Conservation (phyloP, 92 coral and sea anemone genomes). For the Zoanthus sansibaricus region DNA sequence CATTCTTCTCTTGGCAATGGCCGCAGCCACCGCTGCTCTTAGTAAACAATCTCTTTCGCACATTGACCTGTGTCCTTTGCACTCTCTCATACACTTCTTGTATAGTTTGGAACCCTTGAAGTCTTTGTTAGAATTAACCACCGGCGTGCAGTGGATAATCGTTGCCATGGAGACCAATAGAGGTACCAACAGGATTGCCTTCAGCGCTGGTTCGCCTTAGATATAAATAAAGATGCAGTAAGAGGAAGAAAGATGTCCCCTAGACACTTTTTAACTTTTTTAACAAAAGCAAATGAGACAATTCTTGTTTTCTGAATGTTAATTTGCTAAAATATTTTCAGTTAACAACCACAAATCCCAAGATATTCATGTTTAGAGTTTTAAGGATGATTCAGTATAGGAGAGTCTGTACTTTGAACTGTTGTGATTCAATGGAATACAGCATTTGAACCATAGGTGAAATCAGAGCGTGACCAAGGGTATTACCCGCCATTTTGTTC, state of each 20-base stretch:
- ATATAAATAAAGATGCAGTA: not conserved
- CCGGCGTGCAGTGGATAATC: not conserved
- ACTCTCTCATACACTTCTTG: not conserved
- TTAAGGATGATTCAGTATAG: too few relatives aligned
- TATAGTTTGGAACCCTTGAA: not conserved
- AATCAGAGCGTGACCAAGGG: too few relatives aligned
- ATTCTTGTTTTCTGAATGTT: too few relatives aligned
- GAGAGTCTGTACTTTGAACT: too few relatives aligned
- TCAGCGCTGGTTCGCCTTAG: not conserved
- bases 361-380: too few relatives aligned
- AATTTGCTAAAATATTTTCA: too few relatives aligned
- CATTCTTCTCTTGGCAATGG: not conserved
- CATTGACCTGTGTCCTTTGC: not conserved
- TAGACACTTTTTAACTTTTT: too few relatives aligned
- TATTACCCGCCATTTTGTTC: too few relatives aligned
- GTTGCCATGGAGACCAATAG: not conserved
- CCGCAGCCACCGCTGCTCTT: not conserved
- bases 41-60: not conserved
- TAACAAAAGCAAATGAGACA: too few relatives aligned
- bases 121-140: not conserved
- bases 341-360: too few relatives aligned
- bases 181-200: not conserved
- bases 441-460: too few relatives aligned
- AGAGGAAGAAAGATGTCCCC: not conserved
- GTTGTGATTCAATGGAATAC: too few relatives aligned